Evolutionary conservation across 1,140 invertebrate genomes (phyloP), one percentile per base, ranked within the genome.

Genomic region (Drosophila punjabiensis): DNA sequence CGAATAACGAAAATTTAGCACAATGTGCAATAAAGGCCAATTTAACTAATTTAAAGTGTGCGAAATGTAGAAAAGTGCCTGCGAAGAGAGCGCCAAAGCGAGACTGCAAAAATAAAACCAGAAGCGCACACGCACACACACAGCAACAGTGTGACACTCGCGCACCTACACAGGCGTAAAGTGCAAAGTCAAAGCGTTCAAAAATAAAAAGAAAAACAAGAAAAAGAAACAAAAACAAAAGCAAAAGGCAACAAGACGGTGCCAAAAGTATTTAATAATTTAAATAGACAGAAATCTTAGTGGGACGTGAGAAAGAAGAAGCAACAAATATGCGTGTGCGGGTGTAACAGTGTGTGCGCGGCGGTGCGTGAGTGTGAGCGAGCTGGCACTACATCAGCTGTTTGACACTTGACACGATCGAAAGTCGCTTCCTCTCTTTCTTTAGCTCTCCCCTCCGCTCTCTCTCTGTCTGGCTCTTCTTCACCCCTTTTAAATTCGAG

Each of bases 361-460:
- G 24, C 52, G 18, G 47, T 58, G 37, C 62, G 82, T 75, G 82
- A 47, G 81, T 65, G 81, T 39, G 75, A 88, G 85, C 41, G 86
- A 76, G 85, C 37, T 48, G 56, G 86, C 78, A 76, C 11, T 71
- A 89, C 55, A 67, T 81, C 85, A 88, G 85, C 85, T 88, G 85
- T 88, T 88, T 84, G 85, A 88, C 84, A 88, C 81, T 88, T 87
- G 84, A 87, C 84, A 89, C 84, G 85, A 88, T 88, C 85, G 67
- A 45, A 71, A 71, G 64, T 71, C 56, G 59, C 50, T 47, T 50
- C 56, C 65, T 79, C 64, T 71, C 66, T 41, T 39, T 43, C 32
- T 63, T 16, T 32, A 2, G 50, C 50, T 58, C 55, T 18, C n/a
- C 50, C 18, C 50, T 33, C 30, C 50, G 30, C 18, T 60, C 48